Base-by-base conservation (phyloP, 2,888 invertebrate species). In the Junonia oenone region DNA sequence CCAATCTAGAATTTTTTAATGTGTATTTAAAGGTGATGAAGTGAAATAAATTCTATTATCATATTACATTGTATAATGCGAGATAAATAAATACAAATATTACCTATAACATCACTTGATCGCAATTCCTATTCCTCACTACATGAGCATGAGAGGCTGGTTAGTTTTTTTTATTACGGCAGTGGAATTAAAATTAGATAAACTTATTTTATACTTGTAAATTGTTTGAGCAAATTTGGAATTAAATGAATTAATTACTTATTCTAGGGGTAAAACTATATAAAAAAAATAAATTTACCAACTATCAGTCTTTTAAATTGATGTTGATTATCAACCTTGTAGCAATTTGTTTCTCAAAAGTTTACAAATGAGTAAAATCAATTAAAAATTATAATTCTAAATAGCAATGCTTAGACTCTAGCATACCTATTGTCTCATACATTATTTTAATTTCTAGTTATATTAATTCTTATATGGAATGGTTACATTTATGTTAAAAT, bases 221-320 rank as follows among this genome's bases (percentile, higher is more conserved):
- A 68, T 73, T 74, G 71, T 78, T 89, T 89, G 90, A 90, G 90
- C 90, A 90, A 88, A 83, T 83, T 80, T 86, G 85, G 88, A 83
- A 78, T 80, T 75, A 83, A 88, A 84, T 70, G 66, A 86, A 87
- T 76, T 69, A 76, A 77, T 73, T 43, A 43, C 88, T 90, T 89
- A 89, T 70, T 74, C 89, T 90, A 90, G 81, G 89, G 89, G 81
- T 89, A 89, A 89, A 90, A 90, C 78, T 84, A 88, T 88, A 87
- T 84, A 82, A 84, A 81, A 87, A 86, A 87, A 82, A 77, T 71
- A 81, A 81, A 76, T 75, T 87, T 91, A 89, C 81, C 86, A 87
- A 84, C 91, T 91, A 91, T 91, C 91, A 91, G 91, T 91, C 91
- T 91, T 91, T 87, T 88, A 87, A 89, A 91, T 91, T 90, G 90